These are phyloP conservation scores for Dendrocincla fuliginosa DNA, from an alignment of 2,797 vertebrate genomes.

Conservation along the genomic window DNA sequence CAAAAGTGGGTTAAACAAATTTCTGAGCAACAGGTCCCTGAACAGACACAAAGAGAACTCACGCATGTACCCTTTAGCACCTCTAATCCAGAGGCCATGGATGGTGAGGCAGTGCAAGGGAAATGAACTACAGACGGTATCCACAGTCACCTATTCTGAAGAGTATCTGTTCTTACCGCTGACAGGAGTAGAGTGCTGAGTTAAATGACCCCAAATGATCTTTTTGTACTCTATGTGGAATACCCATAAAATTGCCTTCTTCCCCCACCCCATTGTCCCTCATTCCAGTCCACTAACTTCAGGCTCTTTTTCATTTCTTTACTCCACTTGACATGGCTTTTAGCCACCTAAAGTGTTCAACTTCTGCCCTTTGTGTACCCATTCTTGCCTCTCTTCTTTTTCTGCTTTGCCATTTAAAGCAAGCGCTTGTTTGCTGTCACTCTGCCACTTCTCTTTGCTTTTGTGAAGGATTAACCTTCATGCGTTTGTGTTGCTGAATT, in stretches of 20 bases:
- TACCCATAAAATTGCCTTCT: not conserved
- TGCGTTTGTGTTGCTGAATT: not conserved
- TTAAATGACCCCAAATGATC: not conserved
- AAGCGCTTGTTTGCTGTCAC: not conserved
- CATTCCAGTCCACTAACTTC: not conserved
- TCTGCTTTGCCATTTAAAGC: not conserved
- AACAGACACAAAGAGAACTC: not conserved
- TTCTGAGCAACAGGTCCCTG: not conserved
- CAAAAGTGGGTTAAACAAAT: not conserved
- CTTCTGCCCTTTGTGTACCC: not conserved
- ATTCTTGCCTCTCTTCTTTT: not conserved
- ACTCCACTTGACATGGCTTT: not conserved
- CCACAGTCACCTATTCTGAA: not conserved
- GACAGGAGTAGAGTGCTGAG: not conserved
- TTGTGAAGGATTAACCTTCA: slow-evolving; percentile 8
- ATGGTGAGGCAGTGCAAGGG: not conserved
- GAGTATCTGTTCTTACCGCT: not conserved
- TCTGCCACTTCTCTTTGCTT: not conserved
- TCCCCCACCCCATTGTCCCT: not conserved
- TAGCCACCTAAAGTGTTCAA: not conserved
- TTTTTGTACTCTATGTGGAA: not conserved
- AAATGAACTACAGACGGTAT: not conserved
- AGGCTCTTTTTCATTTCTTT: not conserved
- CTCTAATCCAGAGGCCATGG: not conserved
- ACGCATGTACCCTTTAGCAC: not conserved